These are phyloP conservation scores for Zaprionus gabonicus DNA, from an alignment of 1,140 invertebrate genomes.

Conservation along the genomic window DNA sequence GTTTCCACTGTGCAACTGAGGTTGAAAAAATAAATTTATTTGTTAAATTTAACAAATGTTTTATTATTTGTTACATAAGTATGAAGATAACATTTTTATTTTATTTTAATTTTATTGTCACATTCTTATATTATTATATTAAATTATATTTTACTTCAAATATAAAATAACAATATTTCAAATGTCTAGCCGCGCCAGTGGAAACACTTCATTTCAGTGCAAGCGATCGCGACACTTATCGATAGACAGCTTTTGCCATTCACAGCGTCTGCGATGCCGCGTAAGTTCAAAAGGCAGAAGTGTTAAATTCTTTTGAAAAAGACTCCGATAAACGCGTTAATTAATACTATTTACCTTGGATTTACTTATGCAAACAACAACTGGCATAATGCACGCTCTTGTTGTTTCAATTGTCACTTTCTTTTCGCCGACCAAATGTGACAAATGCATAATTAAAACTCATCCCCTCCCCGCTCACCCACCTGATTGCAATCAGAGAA, in stretches of 20 bases:
- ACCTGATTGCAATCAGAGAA: slow-evolving; percentile 33
- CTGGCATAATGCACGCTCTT: slow-evolving; percentile 6
- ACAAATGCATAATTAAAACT: slow-evolving; percentile 27
- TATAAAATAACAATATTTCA: not conserved
- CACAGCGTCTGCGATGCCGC: not conserved
- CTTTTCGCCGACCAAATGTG: slow-evolving; percentile 22
- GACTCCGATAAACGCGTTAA: not conserved
- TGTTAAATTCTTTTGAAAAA: slow-evolving; percentile 1
- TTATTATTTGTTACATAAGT: no score
- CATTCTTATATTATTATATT: not conserved
- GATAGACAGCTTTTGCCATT: slow-evolving; percentile 10
- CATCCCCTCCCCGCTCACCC: not conserved
- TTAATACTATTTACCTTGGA: not conserved
- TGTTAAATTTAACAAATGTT: not conserved
- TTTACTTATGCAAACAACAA: not conserved
- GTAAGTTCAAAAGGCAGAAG: not conserved
- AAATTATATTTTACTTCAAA: not conserved
- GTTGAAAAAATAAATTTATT: not conserved
- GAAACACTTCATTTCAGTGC: not conserved
- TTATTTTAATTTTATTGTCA: not conserved
- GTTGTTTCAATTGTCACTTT: slow-evolving; percentile 27
- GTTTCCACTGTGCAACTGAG: not conserved
- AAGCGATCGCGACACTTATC: slow-evolving; percentile 16
- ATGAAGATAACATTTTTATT: not conserved
- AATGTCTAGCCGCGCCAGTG: not conserved